Conservation (phyloP, 53 echinoderm and acorn worm species). For the Zoroaster sp. region DNA sequence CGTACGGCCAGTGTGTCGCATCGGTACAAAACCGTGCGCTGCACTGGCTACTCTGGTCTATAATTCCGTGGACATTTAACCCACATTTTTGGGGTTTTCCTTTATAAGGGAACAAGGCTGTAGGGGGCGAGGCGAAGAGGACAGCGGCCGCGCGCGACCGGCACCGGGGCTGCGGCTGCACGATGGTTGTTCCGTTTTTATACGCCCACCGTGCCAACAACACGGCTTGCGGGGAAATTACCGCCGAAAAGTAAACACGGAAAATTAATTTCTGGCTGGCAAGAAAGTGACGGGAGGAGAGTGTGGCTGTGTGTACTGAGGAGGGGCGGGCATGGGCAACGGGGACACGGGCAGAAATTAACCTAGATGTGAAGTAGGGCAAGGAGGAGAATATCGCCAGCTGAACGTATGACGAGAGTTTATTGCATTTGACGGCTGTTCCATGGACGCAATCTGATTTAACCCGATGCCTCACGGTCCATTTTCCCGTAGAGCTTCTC, state of each 20-base stretch:
- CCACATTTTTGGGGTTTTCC: constrained; percentile 15
- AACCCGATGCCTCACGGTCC: neutral
- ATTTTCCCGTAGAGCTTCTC: neutral
- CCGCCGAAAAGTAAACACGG: constrained; percentile 51
- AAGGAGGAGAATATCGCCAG: neutral
- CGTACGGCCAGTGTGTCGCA: neutral
- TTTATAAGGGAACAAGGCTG: neutral
- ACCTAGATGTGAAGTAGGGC: constrained; percentile 56
- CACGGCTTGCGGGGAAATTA: constrained; percentile 13
- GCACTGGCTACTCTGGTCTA: constrained; percentile 12
- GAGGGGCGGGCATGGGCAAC: neutral
- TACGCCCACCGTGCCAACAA: neutral
- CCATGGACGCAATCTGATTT: neutral
- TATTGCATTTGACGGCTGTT: constrained; percentile 34
- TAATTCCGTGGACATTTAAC: constrained; percentile 44
- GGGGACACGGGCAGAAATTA: constrained; percentile 51
- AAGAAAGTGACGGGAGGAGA: neutral
- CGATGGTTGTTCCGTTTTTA: neutral
- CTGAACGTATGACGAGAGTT: constrained; percentile 29
- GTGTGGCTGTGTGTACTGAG: constrained; percentile 2
- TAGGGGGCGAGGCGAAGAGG: neutral
- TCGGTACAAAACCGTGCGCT: neutral
- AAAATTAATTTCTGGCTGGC: constrained; percentile 45
- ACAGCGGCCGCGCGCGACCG: neutral
- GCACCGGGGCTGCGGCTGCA: neutral